phyloP scores from a whole-genome alignment of 1,140 invertebrate species.

The Paralvinella palmiformis region DNA sequence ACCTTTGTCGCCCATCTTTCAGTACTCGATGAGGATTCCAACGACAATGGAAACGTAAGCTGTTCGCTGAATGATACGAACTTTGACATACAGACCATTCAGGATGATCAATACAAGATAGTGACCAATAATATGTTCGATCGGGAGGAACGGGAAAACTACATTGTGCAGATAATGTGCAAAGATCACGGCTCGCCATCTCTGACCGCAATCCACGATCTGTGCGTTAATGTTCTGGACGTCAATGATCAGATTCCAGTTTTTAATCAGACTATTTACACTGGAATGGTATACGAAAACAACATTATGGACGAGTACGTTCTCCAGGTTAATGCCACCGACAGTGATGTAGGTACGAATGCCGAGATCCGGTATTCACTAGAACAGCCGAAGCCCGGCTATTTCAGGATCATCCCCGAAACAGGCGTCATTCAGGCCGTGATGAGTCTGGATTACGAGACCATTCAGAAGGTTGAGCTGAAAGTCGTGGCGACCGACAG shows the following conservation, averaged over 20 bases:
- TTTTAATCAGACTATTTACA: constrained; percentile 9
- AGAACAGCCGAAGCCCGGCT: constrained; percentile 47
- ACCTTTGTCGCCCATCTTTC: constrained; percentile 14
- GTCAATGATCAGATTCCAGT: constrained; percentile 62
- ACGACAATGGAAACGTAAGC: constrained; percentile 11
- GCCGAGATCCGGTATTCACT: constrained; percentile 73
- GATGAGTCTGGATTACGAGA: constrained; percentile 74
- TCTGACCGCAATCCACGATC: not conserved
- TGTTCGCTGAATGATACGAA: not conserved
- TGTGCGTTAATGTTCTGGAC: not conserved
- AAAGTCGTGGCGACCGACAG: constrained; percentile 78
- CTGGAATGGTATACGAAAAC: constrained; percentile 9
- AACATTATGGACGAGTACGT: constrained; percentile 59
- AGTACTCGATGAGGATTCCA: constrained; percentile 10
- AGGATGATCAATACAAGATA: constrained; percentile 59
- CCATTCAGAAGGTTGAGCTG: constrained; percentile 71
- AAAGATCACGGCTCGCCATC: not conserved
- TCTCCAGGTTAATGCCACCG: constrained; percentile 68
- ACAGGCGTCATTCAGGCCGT: constrained; percentile 80
- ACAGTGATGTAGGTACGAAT: constrained; percentile 78
- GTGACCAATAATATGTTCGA: constrained; percentile 74
- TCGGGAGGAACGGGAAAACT: constrained; percentile 73
- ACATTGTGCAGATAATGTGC: constrained; percentile 58
- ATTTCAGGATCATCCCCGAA: constrained; percentile 71
- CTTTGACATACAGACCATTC: not conserved